A percentile compares a stretch with the other conserved stretches of the same genome.
These are phyloP conservation scores for Anniella stebbinsi DNA, from an alignment of 2,797 vertebrate genomes.

Conservation along the genomic window DNA sequence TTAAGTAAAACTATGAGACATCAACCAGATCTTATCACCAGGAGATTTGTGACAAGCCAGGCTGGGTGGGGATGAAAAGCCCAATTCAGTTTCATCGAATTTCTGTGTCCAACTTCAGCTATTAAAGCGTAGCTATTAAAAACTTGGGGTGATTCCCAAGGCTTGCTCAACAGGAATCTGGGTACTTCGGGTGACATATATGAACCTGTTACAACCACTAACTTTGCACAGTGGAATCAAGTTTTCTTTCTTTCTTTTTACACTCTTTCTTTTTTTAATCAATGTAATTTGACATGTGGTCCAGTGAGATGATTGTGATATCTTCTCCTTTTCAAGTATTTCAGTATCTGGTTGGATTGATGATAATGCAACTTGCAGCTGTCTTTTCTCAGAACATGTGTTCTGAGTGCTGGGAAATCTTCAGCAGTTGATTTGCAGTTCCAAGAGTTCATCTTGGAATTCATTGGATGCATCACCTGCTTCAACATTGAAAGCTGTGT, in stretches of 20 bases:
- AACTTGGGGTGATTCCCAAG: neutral
- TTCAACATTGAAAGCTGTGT: neutral
- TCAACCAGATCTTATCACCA: conserved; percentile 5
- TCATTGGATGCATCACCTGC: neutral
- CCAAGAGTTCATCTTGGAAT: neutral
- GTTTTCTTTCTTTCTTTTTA: neutral
- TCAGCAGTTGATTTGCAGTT: too few relatives aligned
- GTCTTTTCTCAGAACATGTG: too few relatives aligned
- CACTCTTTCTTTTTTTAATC: too few relatives aligned
- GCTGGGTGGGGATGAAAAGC: neutral
- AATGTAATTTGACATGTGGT: too few relatives aligned
- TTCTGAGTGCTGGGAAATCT: too few relatives aligned
- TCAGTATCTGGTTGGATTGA: too few relatives aligned
- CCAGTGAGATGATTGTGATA: too few relatives aligned
- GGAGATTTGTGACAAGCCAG: neutral
- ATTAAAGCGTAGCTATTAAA: neutral
- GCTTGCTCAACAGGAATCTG: neutral
- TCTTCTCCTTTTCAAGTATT: too few relatives aligned
- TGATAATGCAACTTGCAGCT: too few relatives aligned
- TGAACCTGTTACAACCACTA: neutral
- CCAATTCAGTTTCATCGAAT: conserved; percentile 3
- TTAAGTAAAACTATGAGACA: conserved; percentile 15
- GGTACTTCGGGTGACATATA: too few relatives aligned
- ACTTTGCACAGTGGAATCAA: neutral
- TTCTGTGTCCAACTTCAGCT: neutral